Conservation (phyloP, 2,888 invertebrate species). For the Drosophila mulleri region DNA sequence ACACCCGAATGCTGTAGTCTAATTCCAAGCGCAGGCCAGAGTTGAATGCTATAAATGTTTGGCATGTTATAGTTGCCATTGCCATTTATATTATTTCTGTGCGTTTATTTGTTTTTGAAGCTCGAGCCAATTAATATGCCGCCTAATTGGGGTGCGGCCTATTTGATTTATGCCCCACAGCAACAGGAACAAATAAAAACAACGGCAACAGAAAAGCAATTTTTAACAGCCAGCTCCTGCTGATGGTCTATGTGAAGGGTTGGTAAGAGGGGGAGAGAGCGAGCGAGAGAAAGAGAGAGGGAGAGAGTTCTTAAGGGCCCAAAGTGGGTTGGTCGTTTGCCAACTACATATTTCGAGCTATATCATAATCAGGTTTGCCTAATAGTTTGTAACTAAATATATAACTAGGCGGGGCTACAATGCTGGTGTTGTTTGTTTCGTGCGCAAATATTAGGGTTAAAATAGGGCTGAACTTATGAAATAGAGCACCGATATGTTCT, state of each 20-base stretch:
- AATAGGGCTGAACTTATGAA: neutral
- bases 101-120: slow-evolving; percentile 19
- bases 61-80: slow-evolving; percentile 13
- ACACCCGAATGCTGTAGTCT: slow-evolving; percentile 53
- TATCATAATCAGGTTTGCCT: neutral
- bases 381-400: neutral
- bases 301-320: neutral
- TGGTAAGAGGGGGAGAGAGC: neutral
- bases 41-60: slow-evolving; percentile 43
- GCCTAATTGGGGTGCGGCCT: slow-evolving; percentile 46
- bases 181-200: slow-evolving; percentile 22
- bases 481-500: neutral
- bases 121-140: slow-evolving; percentile 55
- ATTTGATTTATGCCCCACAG: slow-evolving; percentile 51
- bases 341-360: neutral
- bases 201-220: slow-evolving; percentile 14
- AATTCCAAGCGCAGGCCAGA: slow-evolving; percentile 62
- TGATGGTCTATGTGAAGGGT: slow-evolving; percentile 19
- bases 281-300: neutral
- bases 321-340: neutral
- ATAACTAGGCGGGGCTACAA: neutral
- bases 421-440: too few species aligned
- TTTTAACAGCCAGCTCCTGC: slow-evolving; percentile 7
- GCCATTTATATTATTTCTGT: slow-evolving; percentile 1
- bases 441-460: neutral